Percentiles rank a stretch among this genome's conserved stretches.
Evolutionary conservation across 2,113 vertebrate genomes (phyloP).

Genomic region (Melospiza georgiana): DNA sequence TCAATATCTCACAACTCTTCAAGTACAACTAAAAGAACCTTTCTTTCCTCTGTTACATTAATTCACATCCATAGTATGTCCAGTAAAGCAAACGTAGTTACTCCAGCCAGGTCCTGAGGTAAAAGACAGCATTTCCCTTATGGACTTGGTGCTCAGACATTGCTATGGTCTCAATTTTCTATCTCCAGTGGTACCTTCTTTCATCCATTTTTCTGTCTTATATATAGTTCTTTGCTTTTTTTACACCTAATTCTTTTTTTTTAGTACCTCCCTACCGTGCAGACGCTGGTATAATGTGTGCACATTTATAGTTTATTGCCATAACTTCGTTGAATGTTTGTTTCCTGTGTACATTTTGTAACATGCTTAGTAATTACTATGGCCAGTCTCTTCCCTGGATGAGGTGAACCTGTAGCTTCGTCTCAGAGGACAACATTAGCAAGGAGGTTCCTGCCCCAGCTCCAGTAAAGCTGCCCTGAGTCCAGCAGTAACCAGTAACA

Average conservation of each 20-base stretch:
- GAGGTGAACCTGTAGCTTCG: background rate
- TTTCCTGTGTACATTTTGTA: background rate
- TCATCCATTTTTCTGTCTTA: background rate
- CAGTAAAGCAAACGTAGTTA: background rate
- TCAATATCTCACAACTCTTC: background rate
- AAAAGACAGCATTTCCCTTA: background rate
- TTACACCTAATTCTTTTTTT: background rate
- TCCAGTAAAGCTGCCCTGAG: background rate
- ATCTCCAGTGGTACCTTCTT: background rate
- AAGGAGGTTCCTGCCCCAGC: background rate
- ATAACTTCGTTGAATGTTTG: background rate
- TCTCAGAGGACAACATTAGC: background rate
- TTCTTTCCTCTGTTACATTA: background rate
- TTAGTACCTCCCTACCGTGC: background rate
- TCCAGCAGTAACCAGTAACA: background rate
- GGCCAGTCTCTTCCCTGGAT: background rate
- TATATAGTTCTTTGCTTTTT: background rate
- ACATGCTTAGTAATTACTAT: fast-evolving
- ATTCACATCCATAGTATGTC: background rate
- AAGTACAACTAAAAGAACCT: background rate
- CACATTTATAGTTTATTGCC: background rate
- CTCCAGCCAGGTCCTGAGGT: background rate
- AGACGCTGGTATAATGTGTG: background rate
- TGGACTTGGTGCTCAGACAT: background rate
- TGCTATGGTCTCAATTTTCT: background rate